These are phyloP conservation scores for human (Homo sapiens) DNA, from an alignment of 2,113 vertebrate genomes.

Conservation along the genomic window DNA sequence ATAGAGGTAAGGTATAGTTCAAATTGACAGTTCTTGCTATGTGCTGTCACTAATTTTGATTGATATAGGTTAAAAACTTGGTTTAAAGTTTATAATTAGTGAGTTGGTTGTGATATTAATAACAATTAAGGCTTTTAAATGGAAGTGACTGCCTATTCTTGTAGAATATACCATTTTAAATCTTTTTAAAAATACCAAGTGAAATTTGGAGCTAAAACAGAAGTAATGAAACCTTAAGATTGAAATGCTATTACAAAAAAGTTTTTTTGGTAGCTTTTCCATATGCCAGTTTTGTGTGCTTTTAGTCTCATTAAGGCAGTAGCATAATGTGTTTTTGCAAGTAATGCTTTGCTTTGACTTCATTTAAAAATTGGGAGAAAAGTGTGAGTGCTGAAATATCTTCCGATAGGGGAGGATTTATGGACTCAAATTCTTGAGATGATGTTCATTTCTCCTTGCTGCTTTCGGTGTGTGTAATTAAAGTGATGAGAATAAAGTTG, in stretches of 20 bases:
- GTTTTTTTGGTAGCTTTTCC: not conserved
- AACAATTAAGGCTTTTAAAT: not conserved
- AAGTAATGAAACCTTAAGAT: not conserved
- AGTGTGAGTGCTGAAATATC: not conserved
- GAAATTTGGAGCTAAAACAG: not conserved
- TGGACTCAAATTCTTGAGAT: not conserved
- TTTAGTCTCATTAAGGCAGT: not conserved
- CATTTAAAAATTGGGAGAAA: not conserved
- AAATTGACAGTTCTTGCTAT: not conserved
- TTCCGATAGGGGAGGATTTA: not conserved
- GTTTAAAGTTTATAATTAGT: not conserved
- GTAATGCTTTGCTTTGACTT: not conserved
- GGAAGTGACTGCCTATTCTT: not conserved
- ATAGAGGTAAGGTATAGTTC: slow-evolving; percentile 88
- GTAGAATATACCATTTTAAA: not conserved
- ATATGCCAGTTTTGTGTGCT: not conserved
- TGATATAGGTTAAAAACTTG: not conserved
- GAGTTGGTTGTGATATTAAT: not conserved
- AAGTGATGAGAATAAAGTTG: not conserved
- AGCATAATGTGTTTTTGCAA: not conserved
- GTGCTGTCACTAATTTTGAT: not conserved
- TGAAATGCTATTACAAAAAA: not conserved
- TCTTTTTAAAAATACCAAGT: not conserved
- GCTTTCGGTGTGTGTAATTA: not conserved
- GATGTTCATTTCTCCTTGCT: not conserved